Evolutionary conservation across 2,888 invertebrate genomes (phyloP), one percentile per base, ranked within the genome.

Genomic region (Sympetrum striolatum): DNA sequence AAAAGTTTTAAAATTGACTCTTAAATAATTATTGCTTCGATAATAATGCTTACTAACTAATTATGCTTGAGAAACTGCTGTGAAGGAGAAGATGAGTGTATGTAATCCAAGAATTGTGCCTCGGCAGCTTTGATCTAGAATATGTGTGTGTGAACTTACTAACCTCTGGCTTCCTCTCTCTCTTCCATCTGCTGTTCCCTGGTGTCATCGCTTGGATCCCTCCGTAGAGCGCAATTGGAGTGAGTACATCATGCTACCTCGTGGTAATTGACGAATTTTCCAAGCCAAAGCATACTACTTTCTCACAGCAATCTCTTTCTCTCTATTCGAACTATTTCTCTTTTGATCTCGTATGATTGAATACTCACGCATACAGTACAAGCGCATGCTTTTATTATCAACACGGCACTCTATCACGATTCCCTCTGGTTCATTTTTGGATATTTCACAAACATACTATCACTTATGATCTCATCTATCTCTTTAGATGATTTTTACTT

Each of bases 211-310:
- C 37, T 58, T 37, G 86, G 86, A 86, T 37, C 10, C 35, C n/a
- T n/a, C n/a, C 14, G 12, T 37, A 86, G 86, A 86, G 86, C 86
- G 37, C 86, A 86, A 86, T 86, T 86, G 86, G 86, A 86, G 86
- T 86, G 86, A 86, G 86, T 86, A 86, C 86, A 37, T 15, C 60
- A 86, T n/a, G n/a, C n/a, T n/a, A n/a, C n/a, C n/a, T n/a, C 37
- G 60, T 39, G 37, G 60, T 64, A 60, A 73, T 73, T 64, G 82
- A 82, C 6, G 53, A 81, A 25, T 48, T 35, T 18, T 64, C 64
- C 22, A n/a, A 64, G 25, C 31, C 60, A 60, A 64, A 73, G 25
- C 31, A 64, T 15, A 73, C 60, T 60, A n/a, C 14, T 31, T 73
- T n/a, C 22, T 64, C 25, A 8, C 64, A 64, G n/a, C 64, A 64